These are phyloP conservation scores for Dorcus parallelipipedus DNA, from an alignment of 2,888 invertebrate genomes.

Conservation along the genomic window DNA sequence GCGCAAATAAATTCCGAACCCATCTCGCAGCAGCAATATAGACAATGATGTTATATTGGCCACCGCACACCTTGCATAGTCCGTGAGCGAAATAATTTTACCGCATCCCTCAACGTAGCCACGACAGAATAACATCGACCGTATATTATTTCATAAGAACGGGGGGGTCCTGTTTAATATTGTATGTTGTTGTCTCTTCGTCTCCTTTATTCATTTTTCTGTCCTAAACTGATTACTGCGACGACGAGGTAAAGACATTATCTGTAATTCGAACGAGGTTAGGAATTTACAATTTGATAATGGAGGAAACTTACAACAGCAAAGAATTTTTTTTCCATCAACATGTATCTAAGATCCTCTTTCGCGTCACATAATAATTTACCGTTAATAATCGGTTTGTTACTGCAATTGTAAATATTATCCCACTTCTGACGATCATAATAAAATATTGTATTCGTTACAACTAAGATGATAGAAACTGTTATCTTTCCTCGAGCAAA, in stretches of 20 bases:
- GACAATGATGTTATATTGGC: slow-evolving; percentile 43
- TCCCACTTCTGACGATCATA: too few species aligned
- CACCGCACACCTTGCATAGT: slow-evolving; percentile 41
- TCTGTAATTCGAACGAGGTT: slow-evolving; percentile 22
- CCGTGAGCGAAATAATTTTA: slow-evolving; percentile 44
- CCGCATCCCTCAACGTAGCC: slow-evolving; percentile 25
- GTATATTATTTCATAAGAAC: slow-evolving; percentile 24
- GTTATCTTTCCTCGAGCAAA: too few species aligned
- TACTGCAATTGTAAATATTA: too few species aligned
- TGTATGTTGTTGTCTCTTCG: slow-evolving; percentile 30
- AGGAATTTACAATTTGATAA: slow-evolving; percentile 10
- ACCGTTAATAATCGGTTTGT: too few species aligned
- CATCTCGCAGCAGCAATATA: slow-evolving; percentile 40
- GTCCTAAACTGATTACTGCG: slow-evolving; percentile 39
- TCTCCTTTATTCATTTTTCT: slow-evolving; percentile 39
- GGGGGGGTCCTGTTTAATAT: slow-evolving; percentile 34
- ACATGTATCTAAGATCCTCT: too few species aligned
- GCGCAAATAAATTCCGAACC: slow-evolving; percentile 37
- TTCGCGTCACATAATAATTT: too few species aligned
- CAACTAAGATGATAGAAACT: too few species aligned
- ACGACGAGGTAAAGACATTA: slow-evolving; percentile 31
- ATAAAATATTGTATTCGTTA: too few species aligned
- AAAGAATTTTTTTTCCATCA: too few species aligned
- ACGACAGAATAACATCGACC: slow-evolving; percentile 20
- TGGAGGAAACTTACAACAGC: too few species aligned